Percentiles rank a stretch among this genome's conserved stretches.
Conservation (phyloP, 2,888 invertebrate species). For the Dicycla oo region DNA sequence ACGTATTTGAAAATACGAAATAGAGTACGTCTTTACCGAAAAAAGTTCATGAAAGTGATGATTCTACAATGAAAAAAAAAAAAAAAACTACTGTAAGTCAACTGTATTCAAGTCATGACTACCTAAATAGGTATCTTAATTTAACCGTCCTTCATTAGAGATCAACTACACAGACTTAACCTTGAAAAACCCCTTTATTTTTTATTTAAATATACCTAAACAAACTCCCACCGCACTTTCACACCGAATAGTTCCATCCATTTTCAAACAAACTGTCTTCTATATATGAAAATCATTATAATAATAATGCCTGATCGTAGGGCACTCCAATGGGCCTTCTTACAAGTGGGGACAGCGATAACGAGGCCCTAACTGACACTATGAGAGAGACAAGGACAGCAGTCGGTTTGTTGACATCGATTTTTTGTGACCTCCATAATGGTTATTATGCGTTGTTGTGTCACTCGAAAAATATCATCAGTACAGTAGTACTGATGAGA, state of each 20-base stretch:
- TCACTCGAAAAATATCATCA: too few species aligned
- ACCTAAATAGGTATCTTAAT: too few species aligned
- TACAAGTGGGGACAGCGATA: conserved; percentile 65
- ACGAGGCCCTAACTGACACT: conserved; percentile 55
- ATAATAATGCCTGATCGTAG: conserved; percentile 50
- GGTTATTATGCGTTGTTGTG: conserved; percentile 29
- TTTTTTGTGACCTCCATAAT: conserved; percentile 48
- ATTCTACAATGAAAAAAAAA: too few species aligned
- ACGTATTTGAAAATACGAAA: too few species aligned
- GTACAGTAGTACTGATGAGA: conserved; percentile 13
- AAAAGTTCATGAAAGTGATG: too few species aligned
- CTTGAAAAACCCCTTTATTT: too few species aligned
- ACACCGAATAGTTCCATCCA: conserved; percentile 23
- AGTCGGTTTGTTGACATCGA: conserved; percentile 42
- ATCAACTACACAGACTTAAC: too few species aligned
- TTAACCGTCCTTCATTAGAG: too few species aligned
- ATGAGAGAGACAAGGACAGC: conserved; percentile 39
- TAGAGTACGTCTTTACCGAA: too few species aligned
- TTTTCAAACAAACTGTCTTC: conserved; percentile 33
- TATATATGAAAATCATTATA: conserved; percentile 54
- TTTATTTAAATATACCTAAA: too few species aligned
- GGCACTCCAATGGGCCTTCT: conserved; percentile 62
- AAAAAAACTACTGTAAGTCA: too few species aligned
- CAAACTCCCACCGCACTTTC: not conserved
- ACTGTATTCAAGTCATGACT: too few species aligned